phyloP scores from a whole-genome alignment of 2,113 vertebrate genomes.

The Anguilla japonica region DNA sequence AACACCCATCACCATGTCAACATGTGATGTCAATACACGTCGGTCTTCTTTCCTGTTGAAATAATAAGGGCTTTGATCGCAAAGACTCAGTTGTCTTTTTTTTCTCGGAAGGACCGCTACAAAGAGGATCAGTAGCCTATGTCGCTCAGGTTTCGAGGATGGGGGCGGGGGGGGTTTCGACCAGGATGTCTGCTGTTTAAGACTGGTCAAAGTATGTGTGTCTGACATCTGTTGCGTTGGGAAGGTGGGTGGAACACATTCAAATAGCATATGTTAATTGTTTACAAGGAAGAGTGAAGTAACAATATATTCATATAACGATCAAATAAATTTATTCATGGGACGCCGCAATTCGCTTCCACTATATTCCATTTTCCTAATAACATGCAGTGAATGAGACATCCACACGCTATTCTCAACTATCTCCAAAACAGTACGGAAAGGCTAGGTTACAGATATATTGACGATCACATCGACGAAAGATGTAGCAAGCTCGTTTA shows the following conservation, averaged over 20 bases:
- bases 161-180: constrained; percentile 10
- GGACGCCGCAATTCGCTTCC: not conserved
- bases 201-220: constrained; percentile 45
- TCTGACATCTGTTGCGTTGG: constrained; percentile 69
- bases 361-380: not conserved
- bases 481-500: not conserved
- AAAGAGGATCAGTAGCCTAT: constrained; percentile 4
- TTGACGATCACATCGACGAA: not conserved
- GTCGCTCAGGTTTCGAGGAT: not conserved
- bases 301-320: not conserved
- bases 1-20: not conserved
- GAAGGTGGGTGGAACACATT: constrained; percentile 46
- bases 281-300: not conserved
- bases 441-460: not conserved
- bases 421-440: not conserved
- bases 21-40: not conserved
- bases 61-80: constrained; percentile 4
- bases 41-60: constrained; percentile 4
- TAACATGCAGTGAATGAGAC: not conserved
- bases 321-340: not conserved
- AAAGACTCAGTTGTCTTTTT: not conserved
- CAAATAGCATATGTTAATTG: constrained; percentile 30
- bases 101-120: constrained; percentile 15
- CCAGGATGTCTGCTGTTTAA: constrained; percentile 18
- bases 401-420: not conserved